phyloP scores from a whole-genome alignment of 2,113 vertebrate genomes.

The Catagonus wagneri region DNA sequence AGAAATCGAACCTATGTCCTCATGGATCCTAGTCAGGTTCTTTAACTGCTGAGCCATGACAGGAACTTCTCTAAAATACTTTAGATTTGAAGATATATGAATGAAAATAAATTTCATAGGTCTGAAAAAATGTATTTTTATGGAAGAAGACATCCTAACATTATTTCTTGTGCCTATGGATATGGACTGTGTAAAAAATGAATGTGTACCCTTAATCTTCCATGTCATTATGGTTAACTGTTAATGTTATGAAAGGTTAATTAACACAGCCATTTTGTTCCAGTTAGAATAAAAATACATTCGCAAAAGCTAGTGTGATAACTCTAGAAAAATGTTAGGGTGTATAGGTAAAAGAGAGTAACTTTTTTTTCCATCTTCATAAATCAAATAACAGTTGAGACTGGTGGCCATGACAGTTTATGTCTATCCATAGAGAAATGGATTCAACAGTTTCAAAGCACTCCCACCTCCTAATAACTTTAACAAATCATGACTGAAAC shows the following conservation, averaged over 20 bases:
- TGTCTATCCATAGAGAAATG: conserved; percentile 9
- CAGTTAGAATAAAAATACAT: conserved; percentile 19
- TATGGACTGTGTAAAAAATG: not conserved
- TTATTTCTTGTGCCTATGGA: not conserved
- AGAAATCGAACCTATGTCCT: too few species aligned
- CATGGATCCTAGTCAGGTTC: too few species aligned
- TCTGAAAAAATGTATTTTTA: not conserved
- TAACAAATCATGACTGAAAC: not conserved
- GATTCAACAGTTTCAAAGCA: not conserved
- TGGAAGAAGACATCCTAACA: not conserved
- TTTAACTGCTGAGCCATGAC: too few species aligned
- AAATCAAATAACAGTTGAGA: not conserved
- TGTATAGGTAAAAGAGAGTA: not conserved
- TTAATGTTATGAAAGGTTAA: conserved; percentile 25
- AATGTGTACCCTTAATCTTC: not conserved
- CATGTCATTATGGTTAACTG: not conserved
- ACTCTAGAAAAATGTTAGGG: not conserved
- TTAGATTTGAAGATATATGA: not conserved
- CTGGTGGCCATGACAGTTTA: not conserved
- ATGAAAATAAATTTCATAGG: conserved; percentile 7
- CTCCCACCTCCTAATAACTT: not conserved
- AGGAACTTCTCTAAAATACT: not conserved
- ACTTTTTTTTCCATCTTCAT: not conserved
- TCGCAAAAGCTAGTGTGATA: not conserved
- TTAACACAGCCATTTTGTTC: not conserved